Evolutionary conservation across 1,140 invertebrate species (phyloP).

Genomic region (Trichonephila clavipes): DNA sequence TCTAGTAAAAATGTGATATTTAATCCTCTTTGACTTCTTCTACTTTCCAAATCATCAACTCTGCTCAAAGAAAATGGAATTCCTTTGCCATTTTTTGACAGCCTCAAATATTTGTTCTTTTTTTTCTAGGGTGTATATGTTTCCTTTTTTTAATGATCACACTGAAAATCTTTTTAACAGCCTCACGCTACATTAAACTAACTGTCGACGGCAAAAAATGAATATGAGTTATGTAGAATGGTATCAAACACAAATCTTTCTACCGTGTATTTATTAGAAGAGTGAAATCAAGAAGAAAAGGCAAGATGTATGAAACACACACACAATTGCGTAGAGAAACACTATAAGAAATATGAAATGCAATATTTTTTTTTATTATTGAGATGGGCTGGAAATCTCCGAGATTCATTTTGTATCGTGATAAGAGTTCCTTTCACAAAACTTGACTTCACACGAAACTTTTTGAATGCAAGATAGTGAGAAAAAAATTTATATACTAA

Average conservation of each 20-base stretch:
- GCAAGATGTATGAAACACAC: too few species aligned
- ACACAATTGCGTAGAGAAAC: too few species aligned
- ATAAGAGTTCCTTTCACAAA: too few species aligned
- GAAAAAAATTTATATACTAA: too few species aligned
- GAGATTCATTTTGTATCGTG: too few species aligned
- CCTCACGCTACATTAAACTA: constrained; percentile 42
- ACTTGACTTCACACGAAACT: too few species aligned
- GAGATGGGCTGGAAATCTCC: too few species aligned
- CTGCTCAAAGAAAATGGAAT: neutral
- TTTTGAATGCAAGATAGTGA: too few species aligned
- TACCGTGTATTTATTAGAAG: neutral
- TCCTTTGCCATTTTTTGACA: constrained; percentile 3
- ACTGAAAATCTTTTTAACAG: constrained; percentile 33
- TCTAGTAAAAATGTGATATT: constrained; percentile 42
- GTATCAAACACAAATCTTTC: neutral
- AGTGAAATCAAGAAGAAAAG: neutral
- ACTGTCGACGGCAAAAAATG: constrained; percentile 29
- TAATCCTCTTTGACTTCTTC: constrained; percentile 44
- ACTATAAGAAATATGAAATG: too few species aligned
- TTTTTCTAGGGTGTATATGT: neutral
- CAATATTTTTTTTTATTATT: too few species aligned
- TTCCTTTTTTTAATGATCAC: constrained; percentile 24
- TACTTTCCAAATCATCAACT: constrained; percentile 43
- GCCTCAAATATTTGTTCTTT: constrained; percentile 19
- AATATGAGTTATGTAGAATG: neutral